Evolutionary conservation across 1,140 invertebrate genomes (phyloP).

Genomic region (Venustaconcha ellipsiformis): DNA sequence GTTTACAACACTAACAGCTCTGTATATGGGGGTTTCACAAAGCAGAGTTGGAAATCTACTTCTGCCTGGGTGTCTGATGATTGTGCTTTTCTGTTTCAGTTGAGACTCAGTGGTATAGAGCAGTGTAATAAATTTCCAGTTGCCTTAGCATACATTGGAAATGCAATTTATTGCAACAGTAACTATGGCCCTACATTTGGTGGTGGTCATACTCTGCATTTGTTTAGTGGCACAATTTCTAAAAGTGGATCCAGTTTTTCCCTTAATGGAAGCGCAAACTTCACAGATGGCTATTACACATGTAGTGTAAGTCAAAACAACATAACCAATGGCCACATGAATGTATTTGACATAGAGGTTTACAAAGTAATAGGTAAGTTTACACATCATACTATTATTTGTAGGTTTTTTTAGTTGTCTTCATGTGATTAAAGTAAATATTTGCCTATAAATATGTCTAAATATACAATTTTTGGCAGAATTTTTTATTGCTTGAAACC

Average conservation of each 20-base stretch:
- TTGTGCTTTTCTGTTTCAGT: constrained; percentile 30
- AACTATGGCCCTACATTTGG: constrained; percentile 22
- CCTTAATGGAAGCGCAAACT: neutral
- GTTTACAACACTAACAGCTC: constrained; percentile 20
- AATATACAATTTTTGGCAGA: too few species aligned
- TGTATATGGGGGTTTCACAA: constrained; percentile 34
- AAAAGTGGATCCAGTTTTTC: neutral
- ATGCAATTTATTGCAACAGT: constrained; percentile 1
- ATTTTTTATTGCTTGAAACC: too few species aligned
- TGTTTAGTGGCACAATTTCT: constrained; percentile 8
- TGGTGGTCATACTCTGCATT: constrained; percentile 12
- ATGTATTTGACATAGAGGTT: constrained; percentile 10
- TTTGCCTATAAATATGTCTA: too few species aligned
- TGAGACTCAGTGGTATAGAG: neutral
- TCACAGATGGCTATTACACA: neutral
- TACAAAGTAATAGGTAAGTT: constrained; percentile 20
- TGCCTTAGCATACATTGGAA: neutral
- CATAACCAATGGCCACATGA: neutral
- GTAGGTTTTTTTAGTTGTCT: too few species aligned
- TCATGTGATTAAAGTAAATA: too few species aligned
- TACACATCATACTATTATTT: too few species aligned
- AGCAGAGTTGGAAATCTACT: constrained; percentile 4
- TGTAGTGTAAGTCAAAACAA: neutral
- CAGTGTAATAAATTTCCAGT: constrained; percentile 6
- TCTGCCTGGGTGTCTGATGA: constrained; percentile 9